Evolutionary conservation across 2,113 vertebrate genomes (phyloP), one percentile per base, ranked within the genome.

Genomic region (Sardina pilchardus): DNA sequence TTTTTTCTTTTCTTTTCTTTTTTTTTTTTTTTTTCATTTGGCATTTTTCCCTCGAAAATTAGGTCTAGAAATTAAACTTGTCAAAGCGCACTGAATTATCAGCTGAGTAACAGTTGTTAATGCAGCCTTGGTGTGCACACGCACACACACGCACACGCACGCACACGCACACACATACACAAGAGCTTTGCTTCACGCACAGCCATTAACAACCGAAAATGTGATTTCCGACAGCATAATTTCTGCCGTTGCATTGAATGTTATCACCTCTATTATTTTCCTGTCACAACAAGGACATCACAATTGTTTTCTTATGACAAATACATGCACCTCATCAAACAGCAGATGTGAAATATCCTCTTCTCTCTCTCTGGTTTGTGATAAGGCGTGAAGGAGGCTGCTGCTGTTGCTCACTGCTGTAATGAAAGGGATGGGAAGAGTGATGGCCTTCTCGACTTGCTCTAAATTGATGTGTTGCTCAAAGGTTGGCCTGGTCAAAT

Each of bases 401-500:
- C 53, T 24, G 53, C 21, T 59, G 53, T 71, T 34, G 63, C 63
- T 16, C 26, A 14, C 63, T 71, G 63, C 63, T 30, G 63, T 78
- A 78, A 78, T 78, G 71, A 34, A 34, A 78, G 71, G 71, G 71
- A 10, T 6, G 71, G 71, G 5, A 36, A 36, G 71, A 78, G 71
- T 78, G 71, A 78, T 78, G 71, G 71, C 71, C 71, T 78, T 34
- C 71, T 78, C 71, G 3, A 78, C 71, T 78, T 78, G 26, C 71
- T 36, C 34, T 36, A 78, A 78, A 78, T 78, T 78, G 71, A 78
- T 78, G 71, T 78, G 71, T 34, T 78, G 71, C 71, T 78, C 71
- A 36, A 78, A 14, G 30, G 71, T 17, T 36, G 71, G 71, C 71
- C 71, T 34, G 71, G 71, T 78, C 71, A 78, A 78, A 71, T 71